A percentile compares a stretch with the other conserved stretches of the same genome.
Conservation (phyloP, 2,797 vertebrate genomes). For the Mormyrops attenuatus region DNA sequence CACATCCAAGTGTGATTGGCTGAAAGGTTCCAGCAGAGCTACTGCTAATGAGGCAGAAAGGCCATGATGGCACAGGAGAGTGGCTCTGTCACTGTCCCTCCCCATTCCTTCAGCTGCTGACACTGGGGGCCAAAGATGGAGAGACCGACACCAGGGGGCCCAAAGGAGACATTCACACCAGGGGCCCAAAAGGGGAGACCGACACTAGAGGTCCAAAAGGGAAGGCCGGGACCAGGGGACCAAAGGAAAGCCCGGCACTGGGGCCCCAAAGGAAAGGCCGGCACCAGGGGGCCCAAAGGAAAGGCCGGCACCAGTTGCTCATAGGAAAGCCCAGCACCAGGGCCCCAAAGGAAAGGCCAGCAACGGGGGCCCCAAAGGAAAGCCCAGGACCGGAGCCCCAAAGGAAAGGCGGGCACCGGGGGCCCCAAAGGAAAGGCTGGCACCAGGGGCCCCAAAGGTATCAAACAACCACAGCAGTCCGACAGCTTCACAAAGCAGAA, state of each 20-base stretch:
- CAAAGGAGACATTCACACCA: not conserved
- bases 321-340: too few species aligned
- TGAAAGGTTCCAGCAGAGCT: not conserved
- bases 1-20: not conserved
- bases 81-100: not conserved
- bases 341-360: not conserved
- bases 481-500: not conserved
- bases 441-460: not conserved
- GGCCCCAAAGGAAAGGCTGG: not conserved
- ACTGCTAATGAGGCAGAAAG: not conserved
- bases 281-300: not conserved
- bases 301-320: not conserved
- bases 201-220: not conserved
- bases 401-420: not conserved
- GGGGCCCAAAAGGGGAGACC: not conserved
- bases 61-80: not conserved
- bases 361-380: not conserved
- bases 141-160: too few species aligned
- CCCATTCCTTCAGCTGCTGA: not conserved
- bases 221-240: not conserved
- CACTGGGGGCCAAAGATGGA: too few species aligned
- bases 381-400: not conserved
- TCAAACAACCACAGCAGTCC: not conserved
- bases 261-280: not conserved
- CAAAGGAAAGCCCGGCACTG: not conserved